These are phyloP conservation scores for Octodonta nipae DNA, from an alignment of 2,888 invertebrate species.

Conservation along the genomic window DNA sequence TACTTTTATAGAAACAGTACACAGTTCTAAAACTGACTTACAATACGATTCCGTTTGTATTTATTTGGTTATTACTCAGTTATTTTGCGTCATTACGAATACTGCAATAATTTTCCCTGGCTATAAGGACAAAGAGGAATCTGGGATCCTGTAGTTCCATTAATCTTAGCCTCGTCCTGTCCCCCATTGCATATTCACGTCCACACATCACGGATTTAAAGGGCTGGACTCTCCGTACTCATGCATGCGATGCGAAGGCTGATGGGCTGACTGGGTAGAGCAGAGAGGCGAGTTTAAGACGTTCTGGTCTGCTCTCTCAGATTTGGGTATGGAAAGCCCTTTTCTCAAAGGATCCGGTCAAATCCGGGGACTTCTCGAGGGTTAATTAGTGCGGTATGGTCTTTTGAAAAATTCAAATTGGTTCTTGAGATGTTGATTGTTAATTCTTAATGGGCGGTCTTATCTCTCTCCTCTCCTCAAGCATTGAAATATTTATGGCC, in stretches of 20 bases:
- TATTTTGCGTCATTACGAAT: no score
- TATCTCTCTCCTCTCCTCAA: no score
- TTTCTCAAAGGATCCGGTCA: constrained; percentile 13
- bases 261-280: no score
- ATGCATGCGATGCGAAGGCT: constrained; percentile 32
- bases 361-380: constrained; percentile 22
- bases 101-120: constrained; percentile 32
- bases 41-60: no score
- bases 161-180: constrained; percentile 37
- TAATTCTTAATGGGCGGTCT: constrained; percentile 8
- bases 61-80: no score
- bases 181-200: constrained; percentile 38
- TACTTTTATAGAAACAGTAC: no score
- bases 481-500: no score
- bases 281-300: constrained; percentile 27
- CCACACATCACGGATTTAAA: constrained; percentile 36
- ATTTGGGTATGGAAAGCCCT: constrained; percentile 19
- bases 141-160: constrained; percentile 28
- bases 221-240: constrained; percentile 21
- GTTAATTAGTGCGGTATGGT: constrained; percentile 23
- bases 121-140: constrained; percentile 15
- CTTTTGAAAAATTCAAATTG: constrained; percentile 21
- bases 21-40: no score
- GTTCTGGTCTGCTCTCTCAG: constrained; percentile 18
- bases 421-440: constrained; percentile 16